These are phyloP conservation scores for Rynchops niger DNA, from an alignment of 2,113 vertebrate species.

Conservation along the genomic window DNA sequence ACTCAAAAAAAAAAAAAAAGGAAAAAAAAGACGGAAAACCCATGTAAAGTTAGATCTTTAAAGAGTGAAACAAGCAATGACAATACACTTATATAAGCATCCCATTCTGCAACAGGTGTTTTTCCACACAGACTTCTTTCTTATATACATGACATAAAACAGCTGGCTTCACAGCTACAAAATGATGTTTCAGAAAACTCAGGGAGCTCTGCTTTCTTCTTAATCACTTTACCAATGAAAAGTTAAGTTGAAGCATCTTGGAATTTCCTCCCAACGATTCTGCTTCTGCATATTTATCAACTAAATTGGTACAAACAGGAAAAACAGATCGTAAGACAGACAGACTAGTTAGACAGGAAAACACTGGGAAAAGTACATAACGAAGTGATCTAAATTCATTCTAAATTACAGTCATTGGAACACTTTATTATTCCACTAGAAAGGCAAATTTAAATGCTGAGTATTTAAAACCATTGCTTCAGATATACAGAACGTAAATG, in stretches of 20 bases:
- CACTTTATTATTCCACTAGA: background rate
- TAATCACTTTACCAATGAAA: background rate
- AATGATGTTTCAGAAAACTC: background rate
- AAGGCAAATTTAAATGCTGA: background rate
- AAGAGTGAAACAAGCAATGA: background rate
- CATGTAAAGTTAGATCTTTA: background rate
- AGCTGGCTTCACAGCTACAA: background rate
- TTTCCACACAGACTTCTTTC: background rate
- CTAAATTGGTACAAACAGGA: background rate
- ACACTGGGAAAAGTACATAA: background rate
- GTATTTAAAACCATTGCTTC: slow-evolving; percentile 4
- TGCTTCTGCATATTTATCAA: background rate
- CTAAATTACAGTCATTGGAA: background rate
- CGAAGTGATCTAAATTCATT: background rate
- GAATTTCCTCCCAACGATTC: background rate
- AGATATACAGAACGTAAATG: background rate
- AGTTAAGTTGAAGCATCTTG: background rate
- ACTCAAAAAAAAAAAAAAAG: background rate
- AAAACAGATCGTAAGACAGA: background rate
- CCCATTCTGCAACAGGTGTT: background rate
- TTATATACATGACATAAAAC: background rate
- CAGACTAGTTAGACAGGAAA: background rate
- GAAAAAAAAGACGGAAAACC: background rate
- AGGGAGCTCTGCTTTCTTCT: background rate
- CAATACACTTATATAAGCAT: background rate